Conservation (phyloP, 2,888 invertebrate species). For the Caenorhabditis panamensis region DNA sequence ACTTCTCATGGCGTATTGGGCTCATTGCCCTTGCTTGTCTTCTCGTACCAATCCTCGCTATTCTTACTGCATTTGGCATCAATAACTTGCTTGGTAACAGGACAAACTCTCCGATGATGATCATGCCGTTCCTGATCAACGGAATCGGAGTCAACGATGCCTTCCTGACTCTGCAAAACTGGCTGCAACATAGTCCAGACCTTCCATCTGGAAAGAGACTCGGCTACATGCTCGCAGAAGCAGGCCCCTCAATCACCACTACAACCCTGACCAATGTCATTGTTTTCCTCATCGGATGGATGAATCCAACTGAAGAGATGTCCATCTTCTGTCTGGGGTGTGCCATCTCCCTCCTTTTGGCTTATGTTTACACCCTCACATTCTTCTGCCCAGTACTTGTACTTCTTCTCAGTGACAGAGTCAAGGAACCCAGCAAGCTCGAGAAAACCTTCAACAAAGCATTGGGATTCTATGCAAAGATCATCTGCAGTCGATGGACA, state of each 20-base stretch:
- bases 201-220: slow-evolving; percentile 46
- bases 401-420: slow-evolving; percentile 39
- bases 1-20: slow-evolving; percentile 63
- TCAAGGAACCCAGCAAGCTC: slow-evolving; percentile 45
- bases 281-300: slow-evolving; percentile 78
- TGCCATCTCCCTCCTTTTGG: slow-evolving; percentile 79
- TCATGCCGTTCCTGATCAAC: slow-evolving; percentile 81
- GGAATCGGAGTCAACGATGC: slow-evolving; percentile 80
- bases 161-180: slow-evolving; percentile 78
- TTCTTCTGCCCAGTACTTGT: slow-evolving; percentile 74
- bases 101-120: slow-evolving; percentile 78
- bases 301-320: slow-evolving; percentile 80
- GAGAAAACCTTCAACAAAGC: slow-evolving; percentile 45
- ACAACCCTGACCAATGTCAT: slow-evolving; percentile 80
- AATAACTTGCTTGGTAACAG: slow-evolving; percentile 73
- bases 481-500: slow-evolving; percentile 41
- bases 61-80: slow-evolving; percentile 77
- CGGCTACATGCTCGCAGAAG: slow-evolving; percentile 61
- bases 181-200: slow-evolving; percentile 64
- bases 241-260: slow-evolving; percentile 81
- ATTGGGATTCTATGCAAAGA: slow-evolving; percentile 45
- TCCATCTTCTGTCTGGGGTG: slow-evolving; percentile 79
- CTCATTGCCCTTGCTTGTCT: slow-evolving; percentile 73
- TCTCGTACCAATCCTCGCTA: slow-evolving; percentile 76
- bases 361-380: slow-evolving; percentile 78